Evolutionary conservation across 2,888 invertebrate genomes (phyloP).

Genomic region (Mechanitis messenoides): DNA sequence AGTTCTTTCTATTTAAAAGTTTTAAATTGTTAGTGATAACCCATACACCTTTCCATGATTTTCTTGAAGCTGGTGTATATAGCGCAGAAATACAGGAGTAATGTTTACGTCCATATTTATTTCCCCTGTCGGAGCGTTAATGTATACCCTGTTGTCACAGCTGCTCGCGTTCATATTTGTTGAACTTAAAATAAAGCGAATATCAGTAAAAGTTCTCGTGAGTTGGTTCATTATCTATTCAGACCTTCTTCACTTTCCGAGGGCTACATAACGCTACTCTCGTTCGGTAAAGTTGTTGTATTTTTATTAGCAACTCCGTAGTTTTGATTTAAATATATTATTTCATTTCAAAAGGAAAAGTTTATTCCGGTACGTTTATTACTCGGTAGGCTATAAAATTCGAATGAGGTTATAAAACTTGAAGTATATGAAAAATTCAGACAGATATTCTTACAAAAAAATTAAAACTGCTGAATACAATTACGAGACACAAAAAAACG

Average conservation of each 20-base stretch:
- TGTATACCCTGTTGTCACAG: slow-evolving; percentile 40
- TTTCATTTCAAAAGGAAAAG: slow-evolving; percentile 22
- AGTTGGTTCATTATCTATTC: slow-evolving; percentile 60
- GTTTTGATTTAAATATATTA: slow-evolving; percentile 22
- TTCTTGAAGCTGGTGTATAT: no score
- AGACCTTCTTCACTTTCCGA: slow-evolving; percentile 47
- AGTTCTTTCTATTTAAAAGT: no score
- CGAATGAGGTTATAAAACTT: slow-evolving; percentile 12
- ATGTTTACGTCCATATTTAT: slow-evolving; percentile 26
- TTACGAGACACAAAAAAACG: neutral
- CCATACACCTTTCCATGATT: no score
- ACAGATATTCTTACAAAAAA: slow-evolving; percentile 1
- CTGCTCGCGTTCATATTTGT: slow-evolving; percentile 56
- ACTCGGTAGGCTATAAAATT: slow-evolving; percentile 26
- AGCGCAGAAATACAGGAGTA: slow-evolving; percentile 8
- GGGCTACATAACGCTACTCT: slow-evolving; percentile 29
- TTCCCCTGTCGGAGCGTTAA: slow-evolving; percentile 18
- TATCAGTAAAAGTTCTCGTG: slow-evolving; percentile 61
- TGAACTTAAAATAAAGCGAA: slow-evolving; percentile 58
- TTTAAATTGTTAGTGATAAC: no score
- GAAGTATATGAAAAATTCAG: slow-evolving; percentile 13
- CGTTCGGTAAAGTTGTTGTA: slow-evolving; percentile 14
- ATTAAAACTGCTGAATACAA: neutral
- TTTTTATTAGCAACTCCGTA: slow-evolving; percentile 11
- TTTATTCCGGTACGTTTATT: slow-evolving; percentile 26